Conservation (phyloP, 2,113 vertebrate species). For the Xerus inauris region DNA sequence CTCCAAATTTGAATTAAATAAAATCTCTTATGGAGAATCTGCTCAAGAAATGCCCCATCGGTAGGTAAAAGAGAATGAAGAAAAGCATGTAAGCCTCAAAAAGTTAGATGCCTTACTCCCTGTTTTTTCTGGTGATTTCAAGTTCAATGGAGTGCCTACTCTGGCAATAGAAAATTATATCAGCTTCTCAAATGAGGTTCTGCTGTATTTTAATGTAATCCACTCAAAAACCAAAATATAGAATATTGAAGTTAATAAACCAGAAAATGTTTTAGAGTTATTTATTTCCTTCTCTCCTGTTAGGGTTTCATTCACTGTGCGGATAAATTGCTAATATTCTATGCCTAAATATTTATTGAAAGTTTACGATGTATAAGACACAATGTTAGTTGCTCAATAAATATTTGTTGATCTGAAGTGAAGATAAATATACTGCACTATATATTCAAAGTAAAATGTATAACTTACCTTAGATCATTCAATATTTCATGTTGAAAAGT, state of each 20-base stretch:
- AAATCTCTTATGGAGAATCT: background rate
- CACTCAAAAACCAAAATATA: background rate
- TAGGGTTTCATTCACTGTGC: background rate
- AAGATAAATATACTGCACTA: background rate
- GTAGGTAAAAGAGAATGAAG: background rate
- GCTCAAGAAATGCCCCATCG: background rate
- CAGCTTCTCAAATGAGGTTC: background rate
- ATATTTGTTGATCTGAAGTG: conserved; percentile 58
- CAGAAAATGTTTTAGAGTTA: conserved; percentile 48
- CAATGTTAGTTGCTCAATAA: conserved; percentile 31
- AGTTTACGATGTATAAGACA: conserved; percentile 38
- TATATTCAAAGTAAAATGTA: conserved; percentile 55
- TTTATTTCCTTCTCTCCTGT: background rate
- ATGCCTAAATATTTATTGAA: conserved; percentile 57
- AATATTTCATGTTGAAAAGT: conserved; percentile 54
- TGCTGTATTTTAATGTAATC: background rate
- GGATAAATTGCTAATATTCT: conserved; percentile 43
- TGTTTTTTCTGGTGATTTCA: conserved; percentile 24
- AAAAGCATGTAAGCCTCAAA: background rate
- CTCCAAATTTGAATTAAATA: background rate
- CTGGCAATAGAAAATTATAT: background rate
- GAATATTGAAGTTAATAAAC: conserved; percentile 44
- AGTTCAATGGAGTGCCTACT: background rate
- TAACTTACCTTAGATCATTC: conserved; percentile 37
- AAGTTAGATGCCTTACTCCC: background rate